Conservation (phyloP, 1,140 invertebrate species). For the Globodera rostochiensis region DNA sequence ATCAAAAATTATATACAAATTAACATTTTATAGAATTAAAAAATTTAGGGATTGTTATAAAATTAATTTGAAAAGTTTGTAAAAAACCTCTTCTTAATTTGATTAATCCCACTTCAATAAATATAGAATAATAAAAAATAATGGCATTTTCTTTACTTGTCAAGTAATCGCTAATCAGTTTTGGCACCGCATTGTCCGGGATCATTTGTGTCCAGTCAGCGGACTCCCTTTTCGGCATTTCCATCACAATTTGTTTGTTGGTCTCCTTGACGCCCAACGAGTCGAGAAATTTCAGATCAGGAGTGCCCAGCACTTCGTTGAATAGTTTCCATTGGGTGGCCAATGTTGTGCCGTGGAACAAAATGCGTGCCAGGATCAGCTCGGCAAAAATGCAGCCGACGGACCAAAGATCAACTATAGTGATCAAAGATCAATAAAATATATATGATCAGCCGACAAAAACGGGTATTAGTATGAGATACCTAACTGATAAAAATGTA, state of each 20-base stretch:
- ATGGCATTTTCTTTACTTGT: conserved; percentile 10
- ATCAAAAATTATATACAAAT: conserved; percentile 18
- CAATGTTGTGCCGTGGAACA: conserved; percentile 97
- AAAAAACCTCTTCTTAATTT: not conserved
- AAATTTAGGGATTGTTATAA: not conserved
- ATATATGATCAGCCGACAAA: not conserved
- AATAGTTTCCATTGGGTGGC: conserved; percentile 99
- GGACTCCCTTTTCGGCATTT: conserved; percentile 1
- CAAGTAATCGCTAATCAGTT: conserved; percentile 26
- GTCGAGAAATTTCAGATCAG: conserved; percentile 93
- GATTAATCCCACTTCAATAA: not conserved
- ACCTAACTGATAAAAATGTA: too few species aligned
- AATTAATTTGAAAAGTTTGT: not conserved
- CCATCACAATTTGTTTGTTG: conserved; percentile 26
- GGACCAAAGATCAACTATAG: conserved; percentile 93
- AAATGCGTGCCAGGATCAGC: conserved; percentile 95
- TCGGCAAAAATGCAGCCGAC: conserved; percentile 99
- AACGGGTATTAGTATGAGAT: too few species aligned
- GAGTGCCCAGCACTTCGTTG: conserved; percentile 86
- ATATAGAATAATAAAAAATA: not conserved
- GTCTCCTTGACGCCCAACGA: conserved; percentile 81
- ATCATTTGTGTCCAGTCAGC: conserved; percentile 6
- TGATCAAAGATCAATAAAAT: not conserved
- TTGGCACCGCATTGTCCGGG: conserved; percentile 15
- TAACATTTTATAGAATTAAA: conserved; percentile 13